These are phyloP conservation scores for Pseudocheirus occidentalis DNA, from an alignment of 2,797 vertebrate genomes.

Conservation along the genomic window DNA sequence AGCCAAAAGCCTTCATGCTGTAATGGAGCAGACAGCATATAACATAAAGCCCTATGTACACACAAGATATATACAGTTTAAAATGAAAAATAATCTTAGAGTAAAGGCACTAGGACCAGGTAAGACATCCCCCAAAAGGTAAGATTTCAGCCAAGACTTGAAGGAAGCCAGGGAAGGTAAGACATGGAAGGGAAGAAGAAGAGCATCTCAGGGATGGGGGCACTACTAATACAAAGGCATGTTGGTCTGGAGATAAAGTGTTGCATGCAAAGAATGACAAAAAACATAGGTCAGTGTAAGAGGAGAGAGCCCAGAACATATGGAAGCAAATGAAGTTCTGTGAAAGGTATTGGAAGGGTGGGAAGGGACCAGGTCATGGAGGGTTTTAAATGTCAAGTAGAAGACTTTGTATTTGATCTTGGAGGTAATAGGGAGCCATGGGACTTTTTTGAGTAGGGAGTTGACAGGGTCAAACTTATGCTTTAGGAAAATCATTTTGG, in stretches of 20 bases:
- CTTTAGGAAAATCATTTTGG: neutral
- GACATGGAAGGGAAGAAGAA: neutral
- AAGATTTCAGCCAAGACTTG: neutral
- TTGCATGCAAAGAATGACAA: neutral
- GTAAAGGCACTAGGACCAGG: neutral
- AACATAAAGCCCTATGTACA: neutral
- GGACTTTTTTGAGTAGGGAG: neutral
- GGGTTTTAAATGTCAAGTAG: neutral
- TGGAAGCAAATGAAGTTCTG: neutral
- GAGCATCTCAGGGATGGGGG: neutral
- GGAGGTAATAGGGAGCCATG: neutral
- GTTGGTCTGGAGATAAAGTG: neutral
- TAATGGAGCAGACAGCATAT: neutral
- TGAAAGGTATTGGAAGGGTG: neutral
- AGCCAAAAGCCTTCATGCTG: neutral
- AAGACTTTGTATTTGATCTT: neutral
- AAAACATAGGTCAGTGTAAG: neutral
- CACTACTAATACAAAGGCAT: neutral
- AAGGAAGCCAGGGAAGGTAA: neutral
- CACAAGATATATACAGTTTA: neutral
- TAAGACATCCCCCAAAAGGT: neutral
- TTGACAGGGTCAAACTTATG: neutral
- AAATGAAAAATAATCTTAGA: neutral
- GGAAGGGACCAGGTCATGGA: neutral
- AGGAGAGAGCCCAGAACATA: neutral